Base-by-base conservation (phyloP, 2,888 invertebrate genomes). In the Sminthurides aquaticus region DNA sequence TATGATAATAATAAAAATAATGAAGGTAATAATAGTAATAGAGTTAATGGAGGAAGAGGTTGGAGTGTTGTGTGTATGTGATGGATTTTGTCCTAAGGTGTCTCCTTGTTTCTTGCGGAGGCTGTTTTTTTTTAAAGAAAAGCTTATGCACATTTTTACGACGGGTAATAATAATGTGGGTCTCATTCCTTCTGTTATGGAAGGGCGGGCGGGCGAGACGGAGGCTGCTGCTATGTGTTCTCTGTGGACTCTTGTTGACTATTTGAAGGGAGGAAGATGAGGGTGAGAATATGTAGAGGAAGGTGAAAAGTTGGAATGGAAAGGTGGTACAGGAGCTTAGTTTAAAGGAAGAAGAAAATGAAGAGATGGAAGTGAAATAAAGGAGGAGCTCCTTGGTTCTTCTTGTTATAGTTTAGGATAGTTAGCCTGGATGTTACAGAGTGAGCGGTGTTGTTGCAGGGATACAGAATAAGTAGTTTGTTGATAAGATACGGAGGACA, bases 161-260 rank as follows among this genome's bases (percentile, higher is more conserved):
- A 34, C 43, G 57, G 43, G 56, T 57, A 34, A 52, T 63, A 63
- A 63, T 63, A 63, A 63, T 63, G 58, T 63, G 63, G 28, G 57
- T 57, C 57, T 62, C 62, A 62, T 56, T 56, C 57, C n/a, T n/a
- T n/a, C n/a, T n/a, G n/a, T 34, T 15, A 34, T 5, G 8, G 8
- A 34, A 34, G 43, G 43, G 43, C 43, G 5, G 43, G 43, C 43
- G 15, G 43, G 43, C n/a, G n/a, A 15, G 15, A 15, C 43, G 43
- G 43, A 34, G 5, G 43, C 5, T 34, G 43, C 43, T 34, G 8
- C 8, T n/a, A n/a, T n/a, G n/a, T n/a, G n/a, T n/a, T n/a, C n/a
- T n/a, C n/a, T n/a, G n/a, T n/a, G n/a, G n/a, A n/a, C n/a, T n/a
- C n/a, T n/a, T n/a, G n/a, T n/a, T n/a, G n/a, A n/a, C n/a, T n/a